phyloP scores from a whole-genome alignment of 2,888 invertebrate genomes.

The Agonum fuliginosum region DNA sequence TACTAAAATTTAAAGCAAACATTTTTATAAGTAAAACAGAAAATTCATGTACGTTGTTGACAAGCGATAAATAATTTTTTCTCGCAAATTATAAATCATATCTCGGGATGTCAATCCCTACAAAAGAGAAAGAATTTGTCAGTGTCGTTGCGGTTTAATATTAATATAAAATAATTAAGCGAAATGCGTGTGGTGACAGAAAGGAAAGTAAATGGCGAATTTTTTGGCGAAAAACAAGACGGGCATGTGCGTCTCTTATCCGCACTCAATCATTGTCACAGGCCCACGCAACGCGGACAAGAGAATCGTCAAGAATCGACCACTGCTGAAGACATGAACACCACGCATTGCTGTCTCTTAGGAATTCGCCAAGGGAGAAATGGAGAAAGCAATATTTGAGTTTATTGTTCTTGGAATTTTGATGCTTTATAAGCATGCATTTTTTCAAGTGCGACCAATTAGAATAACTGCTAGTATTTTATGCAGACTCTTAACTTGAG shows the following conservation, averaged over 20 bases:
- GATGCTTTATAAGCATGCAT: too few relatives aligned
- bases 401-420: too few relatives aligned
- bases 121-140: slow-evolving; percentile 28
- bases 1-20: slow-evolving; percentile 36
- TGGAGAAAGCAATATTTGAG: too few relatives aligned
- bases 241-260: slow-evolving; percentile 16
- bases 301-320: slow-evolving; percentile 1
- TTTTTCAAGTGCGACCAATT: too few relatives aligned
- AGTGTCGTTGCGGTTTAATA: slow-evolving; percentile 47
- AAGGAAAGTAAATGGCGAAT: slow-evolving; percentile 52
- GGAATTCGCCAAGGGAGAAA: too few relatives aligned
- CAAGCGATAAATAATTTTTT: slow-evolving; percentile 22
- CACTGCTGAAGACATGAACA: too few relatives aligned
- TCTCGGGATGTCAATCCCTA: slow-evolving; percentile 21
- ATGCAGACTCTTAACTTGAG: too few relatives aligned
- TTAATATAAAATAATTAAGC: slow-evolving; percentile 52
- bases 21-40: slow-evolving; percentile 12
- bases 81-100: slow-evolving; percentile 48
- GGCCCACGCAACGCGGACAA: slow-evolving; percentile 10
- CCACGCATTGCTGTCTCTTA: too few relatives aligned
- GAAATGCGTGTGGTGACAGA: slow-evolving; percentile 44
- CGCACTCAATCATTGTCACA: slow-evolving; percentile 45
- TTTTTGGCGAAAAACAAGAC: slow-evolving; percentile 46
- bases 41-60: slow-evolving; percentile 6
- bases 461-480: too few relatives aligned